phyloP scores from a whole-genome alignment of 1,140 invertebrate genomes.

The Drosophila kanapiae region DNA sequence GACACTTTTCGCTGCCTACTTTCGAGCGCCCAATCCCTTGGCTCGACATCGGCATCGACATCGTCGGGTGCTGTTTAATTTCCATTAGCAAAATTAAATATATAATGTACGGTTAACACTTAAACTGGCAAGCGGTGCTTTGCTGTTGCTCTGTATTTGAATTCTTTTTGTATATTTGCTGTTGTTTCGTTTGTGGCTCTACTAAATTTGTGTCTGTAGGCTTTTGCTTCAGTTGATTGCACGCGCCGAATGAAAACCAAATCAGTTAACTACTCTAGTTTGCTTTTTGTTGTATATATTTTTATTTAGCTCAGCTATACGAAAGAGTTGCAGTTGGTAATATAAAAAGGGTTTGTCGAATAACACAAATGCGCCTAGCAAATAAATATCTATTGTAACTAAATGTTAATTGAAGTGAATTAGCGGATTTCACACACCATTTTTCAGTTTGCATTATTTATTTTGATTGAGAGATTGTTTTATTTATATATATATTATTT shows the following conservation, averaged over 20 bases:
- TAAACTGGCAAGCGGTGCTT: conserved; percentile 58
- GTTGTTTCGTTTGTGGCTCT: conserved; percentile 24
- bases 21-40: conserved; percentile 11
- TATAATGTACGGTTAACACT: conserved; percentile 53
- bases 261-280: conserved; percentile 68
- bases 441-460: conserved; percentile 48
- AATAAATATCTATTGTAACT: conserved; percentile 26
- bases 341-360: not conserved
- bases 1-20: conserved; percentile 37
- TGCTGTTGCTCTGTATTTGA: conserved; percentile 35
- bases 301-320: conserved; percentile 38
- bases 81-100: conserved; percentile 76
- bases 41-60: conserved; percentile 3
- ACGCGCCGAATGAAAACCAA: conserved; percentile 85
- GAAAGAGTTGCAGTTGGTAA: conserved; percentile 46
- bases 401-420: conserved; percentile 15
- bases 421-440: conserved; percentile 72
- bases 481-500: conserved; percentile 1
- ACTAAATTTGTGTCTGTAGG: conserved; percentile 56
- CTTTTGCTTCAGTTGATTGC: conserved; percentile 63
- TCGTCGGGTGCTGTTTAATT: conserved; percentile 59
- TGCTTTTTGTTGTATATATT: conserved; percentile 27
- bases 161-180: conserved; percentile 11
- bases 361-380: conserved; percentile 17
- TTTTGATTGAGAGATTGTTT: conserved; percentile 40